Evolutionary conservation across 2,888 invertebrate genomes (phyloP), one percentile per base, ranked within the genome.

Genomic region (Priocnemis perturbator): DNA sequence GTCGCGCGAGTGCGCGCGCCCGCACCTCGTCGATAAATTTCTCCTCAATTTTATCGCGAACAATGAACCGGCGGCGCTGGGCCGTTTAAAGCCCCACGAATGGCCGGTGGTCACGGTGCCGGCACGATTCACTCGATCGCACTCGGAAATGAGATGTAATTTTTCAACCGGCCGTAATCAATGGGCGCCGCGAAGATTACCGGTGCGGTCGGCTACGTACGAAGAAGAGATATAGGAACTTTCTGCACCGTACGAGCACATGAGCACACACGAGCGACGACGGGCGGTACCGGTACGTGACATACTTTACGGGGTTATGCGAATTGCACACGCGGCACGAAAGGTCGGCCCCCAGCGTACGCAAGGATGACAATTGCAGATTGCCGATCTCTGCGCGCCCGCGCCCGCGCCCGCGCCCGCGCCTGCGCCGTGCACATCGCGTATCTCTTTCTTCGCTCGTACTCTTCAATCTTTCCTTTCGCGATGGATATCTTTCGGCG

Each of bases 251-350:
- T 20, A 48, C 45, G 37, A 50, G 62, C 37, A 37, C 37, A n/a
- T n/a, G n/a, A n/a, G n/a, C n/a, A 37, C 58, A 47, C 68, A 50
- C 57, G 57, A 60, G 67, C 60, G 61, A 26, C 61, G 44, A 19
- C 45, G 73, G 71, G 59, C 50, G 71, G 67, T 78, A 78, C 78
- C 78, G 78, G 75, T 78, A 64, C 69, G 68, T 71, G 78, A 69
- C 78, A 78, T 60, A 78, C 78, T 78, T 78, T 21, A 47, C 59
- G 55, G 64, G 64, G 65, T 75, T 70, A 63, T 68, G 71, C 64
- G 77, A 72, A 37, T 37, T 37, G 37, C 37, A 11, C 66, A 67
- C 64, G 64, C 44, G 50, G n/a, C 57, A 63, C 53, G 66, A 67
- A 69, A 76, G 73, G 64, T 69, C 64, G 64, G 57, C 57, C 45